Conservation (phyloP, 1,140 invertebrate genomes). For the Zaprionus nigranus region DNA sequence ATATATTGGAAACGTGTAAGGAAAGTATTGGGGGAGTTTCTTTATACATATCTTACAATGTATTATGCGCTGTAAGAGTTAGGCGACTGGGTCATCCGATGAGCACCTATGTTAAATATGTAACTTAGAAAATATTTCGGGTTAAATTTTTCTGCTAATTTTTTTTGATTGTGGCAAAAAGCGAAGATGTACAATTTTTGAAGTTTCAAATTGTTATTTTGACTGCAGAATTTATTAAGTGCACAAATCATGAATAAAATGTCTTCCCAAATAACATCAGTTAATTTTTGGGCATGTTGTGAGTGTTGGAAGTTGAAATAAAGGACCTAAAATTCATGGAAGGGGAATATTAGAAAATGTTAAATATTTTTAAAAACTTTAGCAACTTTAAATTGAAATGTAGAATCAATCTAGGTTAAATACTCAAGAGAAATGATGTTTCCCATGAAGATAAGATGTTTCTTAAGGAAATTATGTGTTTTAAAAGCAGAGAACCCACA, state of each 20-base stretch:
- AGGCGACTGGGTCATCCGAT: too few species aligned
- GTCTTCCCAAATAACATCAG: background rate
- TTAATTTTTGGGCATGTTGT: background rate
- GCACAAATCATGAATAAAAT: background rate
- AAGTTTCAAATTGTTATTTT: too few species aligned
- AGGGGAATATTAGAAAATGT: background rate
- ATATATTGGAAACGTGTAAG: background rate
- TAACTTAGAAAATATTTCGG: too few species aligned
- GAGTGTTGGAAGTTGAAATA: background rate
- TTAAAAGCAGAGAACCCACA: background rate
- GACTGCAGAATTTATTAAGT: background rate
- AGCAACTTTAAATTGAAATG: background rate
- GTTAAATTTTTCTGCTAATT: too few species aligned
- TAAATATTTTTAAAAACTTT: background rate
- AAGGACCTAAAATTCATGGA: rapidly evolving
- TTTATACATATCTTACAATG: background rate
- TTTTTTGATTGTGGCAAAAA: too few species aligned
- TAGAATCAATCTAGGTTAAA: background rate
- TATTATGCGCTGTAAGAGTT: background rate
- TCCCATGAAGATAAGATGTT: too few species aligned
- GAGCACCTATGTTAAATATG: too few species aligned
- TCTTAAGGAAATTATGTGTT: background rate
- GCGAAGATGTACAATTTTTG: too few species aligned
- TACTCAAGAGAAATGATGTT: too few species aligned
- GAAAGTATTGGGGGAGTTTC: background rate